A percentile compares a stretch with the other conserved stretches of the same genome.
Evolutionary conservation across 2,888 invertebrate genomes (phyloP).

Genomic region (Trissolcus japonicus): DNA sequence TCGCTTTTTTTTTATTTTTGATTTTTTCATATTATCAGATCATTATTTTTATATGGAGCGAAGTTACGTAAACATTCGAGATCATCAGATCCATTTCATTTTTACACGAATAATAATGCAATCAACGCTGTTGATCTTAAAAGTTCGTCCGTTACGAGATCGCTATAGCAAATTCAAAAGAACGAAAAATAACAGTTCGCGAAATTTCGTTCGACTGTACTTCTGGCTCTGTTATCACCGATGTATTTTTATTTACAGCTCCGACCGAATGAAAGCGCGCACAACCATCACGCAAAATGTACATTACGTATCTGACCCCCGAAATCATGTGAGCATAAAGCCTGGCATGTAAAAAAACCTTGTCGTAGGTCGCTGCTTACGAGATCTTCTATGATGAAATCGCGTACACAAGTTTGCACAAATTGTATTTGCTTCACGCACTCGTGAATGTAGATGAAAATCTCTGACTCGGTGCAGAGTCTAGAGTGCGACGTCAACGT

Average conservation of each 20-base stretch:
- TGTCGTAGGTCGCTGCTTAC: conserved; percentile 50
- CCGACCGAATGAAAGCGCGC: conserved; percentile 27
- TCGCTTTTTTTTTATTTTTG: not conserved
- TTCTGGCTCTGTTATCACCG: conserved; percentile 30
- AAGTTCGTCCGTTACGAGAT: too few relatives aligned
- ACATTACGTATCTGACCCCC: conserved; percentile 29
- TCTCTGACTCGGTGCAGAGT: too few relatives aligned
- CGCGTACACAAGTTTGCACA: not conserved
- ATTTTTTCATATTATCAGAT: not conserved
- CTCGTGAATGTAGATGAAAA: not conserved
- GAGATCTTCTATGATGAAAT: not conserved
- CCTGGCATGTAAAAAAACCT: conserved; percentile 34
- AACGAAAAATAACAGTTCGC: too few relatives aligned
- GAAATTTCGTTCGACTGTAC: not conserved
- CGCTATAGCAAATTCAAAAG: too few relatives aligned
- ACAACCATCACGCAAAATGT: conserved; percentile 43
- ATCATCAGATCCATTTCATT: too few relatives aligned
- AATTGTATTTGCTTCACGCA: conserved; percentile 1
- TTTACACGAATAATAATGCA: too few relatives aligned
- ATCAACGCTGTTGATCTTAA: too few relatives aligned
- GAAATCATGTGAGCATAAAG: conserved; percentile 24
- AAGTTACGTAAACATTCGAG: too few relatives aligned
- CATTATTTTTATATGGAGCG: conserved; percentile 10
- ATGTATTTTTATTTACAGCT: conserved; percentile 33
- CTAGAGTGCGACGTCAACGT: too few relatives aligned